Conservation (phyloP, 2,797 vertebrate species). For the Semotilus atromaculatus region DNA sequence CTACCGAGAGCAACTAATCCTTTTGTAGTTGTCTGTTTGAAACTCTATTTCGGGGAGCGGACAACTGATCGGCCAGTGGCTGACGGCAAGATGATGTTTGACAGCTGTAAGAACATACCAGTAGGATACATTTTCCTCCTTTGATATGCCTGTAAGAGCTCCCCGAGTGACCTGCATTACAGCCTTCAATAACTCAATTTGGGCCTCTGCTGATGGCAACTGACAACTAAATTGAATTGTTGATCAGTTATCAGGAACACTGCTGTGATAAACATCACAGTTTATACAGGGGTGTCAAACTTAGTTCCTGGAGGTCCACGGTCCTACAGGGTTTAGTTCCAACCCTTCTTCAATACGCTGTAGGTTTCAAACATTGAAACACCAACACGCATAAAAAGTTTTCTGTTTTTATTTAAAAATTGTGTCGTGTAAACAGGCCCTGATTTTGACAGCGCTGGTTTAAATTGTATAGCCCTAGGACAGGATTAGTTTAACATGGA, state of each 20-base stretch:
- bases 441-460: too few species aligned
- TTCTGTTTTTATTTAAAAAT: neutral
- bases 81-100: constrained; percentile 79
- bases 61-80: constrained; percentile 80
- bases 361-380: too few species aligned
- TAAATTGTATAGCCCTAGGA: too few species aligned
- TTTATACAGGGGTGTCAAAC: neutral
- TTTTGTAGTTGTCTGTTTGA: constrained; percentile 88
- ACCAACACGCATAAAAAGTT: neutral
- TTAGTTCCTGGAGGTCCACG: neutral
- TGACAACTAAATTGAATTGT: neutral
- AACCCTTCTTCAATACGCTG: neutral
- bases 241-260: neutral
- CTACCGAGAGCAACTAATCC: constrained; percentile 84
- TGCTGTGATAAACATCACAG: neutral
- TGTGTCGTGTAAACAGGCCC: too few species aligned
- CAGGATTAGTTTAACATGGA: too few species aligned
- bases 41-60: constrained; percentile 87
- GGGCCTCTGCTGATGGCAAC: neutral
- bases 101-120: constrained; percentile 92
- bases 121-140: constrained; percentile 75
- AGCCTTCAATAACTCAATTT: constrained; percentile 56
- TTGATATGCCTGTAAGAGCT: constrained; percentile 78
- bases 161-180: constrained; percentile 70
- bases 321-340: neutral